Base-by-base conservation (phyloP, 1,140 invertebrate species). In the Drosophila triauraria region DNA sequence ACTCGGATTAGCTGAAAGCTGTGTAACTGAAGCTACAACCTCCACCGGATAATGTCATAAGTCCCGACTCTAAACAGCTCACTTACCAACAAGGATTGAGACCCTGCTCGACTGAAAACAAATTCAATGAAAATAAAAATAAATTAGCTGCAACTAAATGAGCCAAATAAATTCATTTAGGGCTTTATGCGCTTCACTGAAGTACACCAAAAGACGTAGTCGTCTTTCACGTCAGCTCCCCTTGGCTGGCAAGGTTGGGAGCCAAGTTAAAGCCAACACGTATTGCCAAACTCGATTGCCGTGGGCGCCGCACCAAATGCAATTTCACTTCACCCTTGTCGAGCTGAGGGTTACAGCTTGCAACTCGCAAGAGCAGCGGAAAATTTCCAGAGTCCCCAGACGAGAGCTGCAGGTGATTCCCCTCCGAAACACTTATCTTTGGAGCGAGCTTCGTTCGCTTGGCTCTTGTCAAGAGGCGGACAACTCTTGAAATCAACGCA, bases 101-200 rank as follows among this genome's bases (percentile, higher is more conserved):
- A 64, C 46, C 43, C 32, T 30, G 38, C 58, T 38, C 51, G 42
- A 43, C 32, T 48, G 51, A 53, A 53, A 71, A 62, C 62, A 87
- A 82, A 87, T 72, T 80, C 79, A 71, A 87, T 87, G 80, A 78
- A 81, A 82, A 86, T 81, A 84, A 81, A 84, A 86, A 78, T 74
- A 85, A 86, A 82, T 86, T 79, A 86, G 74, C 78, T 65, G 70
- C 75, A 82, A 70, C 65, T 75, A 75, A 85, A 86, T 86, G 82
- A 79, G 79, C 69, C 70, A 86, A 87, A 87, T 86, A 86, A 86
- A 87, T 86, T 86, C 69, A 86, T 86, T 86, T 86, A 86, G 75
- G 58, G 74, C 60, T 84, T 74, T 72, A 84, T 75, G 75, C 78
- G 78, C 82, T 69, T 63, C 77, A 67, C 59, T 83, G 67, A 68